Evolutionary conservation across 2,797 vertebrate species (phyloP), one percentile per base, ranked within the genome.

Genomic region (Amphiprion clarkii): DNA sequence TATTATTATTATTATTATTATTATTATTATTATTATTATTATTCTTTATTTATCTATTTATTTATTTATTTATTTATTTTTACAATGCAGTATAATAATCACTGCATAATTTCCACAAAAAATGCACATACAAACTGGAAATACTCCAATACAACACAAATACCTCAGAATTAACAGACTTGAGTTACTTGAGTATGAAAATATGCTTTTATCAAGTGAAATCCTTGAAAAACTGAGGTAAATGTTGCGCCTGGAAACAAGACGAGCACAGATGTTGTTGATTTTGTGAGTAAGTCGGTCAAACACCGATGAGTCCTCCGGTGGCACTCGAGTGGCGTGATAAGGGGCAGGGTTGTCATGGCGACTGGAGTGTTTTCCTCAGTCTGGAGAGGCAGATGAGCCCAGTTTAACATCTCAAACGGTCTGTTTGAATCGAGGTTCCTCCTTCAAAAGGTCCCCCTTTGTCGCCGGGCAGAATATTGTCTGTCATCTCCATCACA

Each of bases 321-420:
- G 56, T 25, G 17, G 31, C 67, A 14, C 81, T 80, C 3, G 13
- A 46, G 40, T 19, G 67, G 64, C 44, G 21, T 17, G 17, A 49
- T 25, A 36, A 21, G 46, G 17, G 55, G 9, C 53, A 55, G 2
- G 65, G 65, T 92, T 25, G 72, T 78, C 87, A 82, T 91, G 88
- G 82, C 19, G 55, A 90, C 79, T 71, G 29, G 25, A 89, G 80
- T 87, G 90, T 87, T 90, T 89, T 75, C 79, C 49, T 78, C 60
- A 16, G 44, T 61, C 46, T 79, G 81, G 51, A 82, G 83, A 82
- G 85, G 79, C 52, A 82, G 75, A 81, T 57, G 77, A 80, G 80
- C 65, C 54, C 64, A 16, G 66, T 85, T 83, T 77, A 78, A 74
- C 84, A 87, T 84, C 73, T 73, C 77, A 80, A 71, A 87, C 39